Percentiles rank a stretch among this genome's conserved stretches.
Evolutionary conservation across 2,888 invertebrate species (phyloP).

Genomic region (Campoletis raptor): DNA sequence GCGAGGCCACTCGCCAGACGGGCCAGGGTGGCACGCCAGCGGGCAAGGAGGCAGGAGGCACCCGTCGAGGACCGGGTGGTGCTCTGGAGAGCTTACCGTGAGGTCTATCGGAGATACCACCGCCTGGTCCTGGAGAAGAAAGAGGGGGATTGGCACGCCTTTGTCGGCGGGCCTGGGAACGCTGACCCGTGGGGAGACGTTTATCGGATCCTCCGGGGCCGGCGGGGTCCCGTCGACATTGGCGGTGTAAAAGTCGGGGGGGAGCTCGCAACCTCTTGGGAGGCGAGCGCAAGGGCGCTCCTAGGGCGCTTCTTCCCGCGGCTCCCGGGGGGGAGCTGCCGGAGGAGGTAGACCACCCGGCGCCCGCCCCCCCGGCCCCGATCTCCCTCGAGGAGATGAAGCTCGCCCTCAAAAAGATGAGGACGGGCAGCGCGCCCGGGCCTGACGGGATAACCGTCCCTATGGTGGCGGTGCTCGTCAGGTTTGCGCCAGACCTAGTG

Average conservation of each 20-base stretch:
- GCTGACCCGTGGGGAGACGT: constrained; percentile 11
- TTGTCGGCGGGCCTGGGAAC: constrained; percentile 1
- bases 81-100: background rate
- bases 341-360: too few relatives aligned
- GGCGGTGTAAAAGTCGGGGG: background rate
- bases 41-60: background rate
- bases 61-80: background rate
- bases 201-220: constrained; percentile 19
- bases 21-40: constrained; percentile 18
- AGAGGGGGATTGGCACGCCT: background rate
- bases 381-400: background rate
- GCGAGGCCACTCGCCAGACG: constrained; percentile 16
- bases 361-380: background rate
- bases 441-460: constrained; percentile 4
- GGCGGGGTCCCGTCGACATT: constrained; percentile 7
- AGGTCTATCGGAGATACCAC: background rate
- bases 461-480: background rate
- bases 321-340: background rate
- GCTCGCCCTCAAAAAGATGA: constrained; percentile 1
- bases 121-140: background rate
- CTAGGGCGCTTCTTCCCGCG: background rate
- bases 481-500: constrained; percentile 77
- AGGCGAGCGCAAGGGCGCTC: background rate
- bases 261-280: background rate
- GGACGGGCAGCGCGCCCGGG: background rate